phyloP scores from a whole-genome alignment of 35 echinoderm and acorn worm genomes.

The Patiria miniata region DNA sequence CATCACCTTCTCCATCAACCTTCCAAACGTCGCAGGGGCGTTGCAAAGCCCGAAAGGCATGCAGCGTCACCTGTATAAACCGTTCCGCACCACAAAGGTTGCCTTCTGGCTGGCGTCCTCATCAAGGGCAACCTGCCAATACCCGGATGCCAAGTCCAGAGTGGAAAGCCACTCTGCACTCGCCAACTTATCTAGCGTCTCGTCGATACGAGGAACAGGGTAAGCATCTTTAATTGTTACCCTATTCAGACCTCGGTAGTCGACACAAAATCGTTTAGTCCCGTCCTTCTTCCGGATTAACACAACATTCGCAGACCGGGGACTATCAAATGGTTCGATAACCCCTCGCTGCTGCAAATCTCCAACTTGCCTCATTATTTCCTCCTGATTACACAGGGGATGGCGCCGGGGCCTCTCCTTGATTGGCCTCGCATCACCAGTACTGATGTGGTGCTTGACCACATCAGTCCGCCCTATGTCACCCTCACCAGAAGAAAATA shows the following conservation, averaged over 20 bases:
- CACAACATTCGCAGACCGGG: conserved; percentile 43
- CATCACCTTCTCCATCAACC: too few species aligned
- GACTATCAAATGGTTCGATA: conserved; percentile 27
- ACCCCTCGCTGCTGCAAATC: conserved; percentile 20
- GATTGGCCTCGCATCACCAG: conserved; percentile 15
- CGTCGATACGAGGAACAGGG: too few species aligned
- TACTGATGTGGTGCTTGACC: conserved; percentile 17
- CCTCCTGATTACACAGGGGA: not conserved
- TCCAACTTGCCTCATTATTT: conserved; percentile 6
- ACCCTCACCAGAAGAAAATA: not conserved
- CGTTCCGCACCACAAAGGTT: not conserved
- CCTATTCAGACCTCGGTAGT: too few species aligned
- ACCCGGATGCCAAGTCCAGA: too few species aligned
- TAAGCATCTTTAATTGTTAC: too few species aligned
- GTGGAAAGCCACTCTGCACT: conserved; percentile 7
- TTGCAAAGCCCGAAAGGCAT: too few species aligned
- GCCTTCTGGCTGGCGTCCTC: too few species aligned
- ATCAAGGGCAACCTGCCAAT: too few species aligned
- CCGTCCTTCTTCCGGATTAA: conserved; percentile 49
- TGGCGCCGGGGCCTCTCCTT: not conserved
- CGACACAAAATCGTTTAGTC: too few species aligned
- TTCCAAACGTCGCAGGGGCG: too few species aligned
- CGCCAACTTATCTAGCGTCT: too few species aligned
- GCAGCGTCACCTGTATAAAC: too few species aligned
- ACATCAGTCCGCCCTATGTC: conserved; percentile 22